Evolutionary conservation across 2,888 invertebrate species (phyloP), one percentile per base, ranked within the genome.

Genomic region (Melikaiella ostensackeni): DNA sequence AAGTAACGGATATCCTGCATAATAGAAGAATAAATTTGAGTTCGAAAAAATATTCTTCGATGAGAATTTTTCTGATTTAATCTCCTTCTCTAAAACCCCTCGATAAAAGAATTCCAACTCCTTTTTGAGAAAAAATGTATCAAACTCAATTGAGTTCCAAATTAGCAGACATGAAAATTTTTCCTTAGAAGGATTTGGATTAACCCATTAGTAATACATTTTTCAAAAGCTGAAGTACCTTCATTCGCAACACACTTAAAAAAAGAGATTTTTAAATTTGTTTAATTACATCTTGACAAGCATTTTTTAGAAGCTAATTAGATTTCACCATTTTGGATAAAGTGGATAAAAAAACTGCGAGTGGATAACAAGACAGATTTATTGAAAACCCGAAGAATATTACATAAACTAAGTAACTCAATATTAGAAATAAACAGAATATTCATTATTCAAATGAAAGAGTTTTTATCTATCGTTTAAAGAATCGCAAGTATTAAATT

Each of bases 1-100:
- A 27, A 24, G 5, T 42, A 11, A 6, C 16, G 38, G 64, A 64
- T 64, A 24, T 42, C 64, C 64, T 64, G 64, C 38, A 42, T 24
- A 42, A 24, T 38, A 42, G 24, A 64, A 59, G 55, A 59, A 59
- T 59, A 42, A 63, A 63, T 38, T 42, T 42, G 1, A 64, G 21
- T 42, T 42, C 24, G 7, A 42, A 38, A 59, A 16, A 59, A 27
- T 16, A 59, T 8, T 0, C 0, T 24, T 24, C 4, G 2, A 42
- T 24, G 2, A 64, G 5, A 13, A 24, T 11, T 21, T n/a, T 5
- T 62, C 19, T 33, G n/a, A 33, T 62, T 59, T 2, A 59, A 24
- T 27, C 6, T 27, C 13, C 11, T 27, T 27, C 2, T 0, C 8
- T 7, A 57, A 57, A 57, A 13, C 11, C 59, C 13, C 2, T 16